Evolutionary conservation across 1,140 invertebrate species (phyloP).

Genomic region (Trichonephila clavata): DNA sequence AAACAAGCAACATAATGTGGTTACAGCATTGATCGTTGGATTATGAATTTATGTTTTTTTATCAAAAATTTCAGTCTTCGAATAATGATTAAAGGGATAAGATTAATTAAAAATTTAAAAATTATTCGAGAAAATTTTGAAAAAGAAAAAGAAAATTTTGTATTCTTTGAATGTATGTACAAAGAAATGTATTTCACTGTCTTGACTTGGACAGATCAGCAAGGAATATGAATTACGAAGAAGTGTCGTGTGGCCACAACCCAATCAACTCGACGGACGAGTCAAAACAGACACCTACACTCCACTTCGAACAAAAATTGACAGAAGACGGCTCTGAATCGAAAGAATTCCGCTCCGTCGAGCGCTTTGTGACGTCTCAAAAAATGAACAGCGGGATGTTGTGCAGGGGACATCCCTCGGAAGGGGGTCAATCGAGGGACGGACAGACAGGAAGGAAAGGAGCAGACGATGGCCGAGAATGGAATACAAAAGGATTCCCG

Average conservation of each 20-base stretch:
- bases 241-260: neutral
- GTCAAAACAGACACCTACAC: neutral
- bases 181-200: no score
- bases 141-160: no score
- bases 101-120: no score
- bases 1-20: no score
- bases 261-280: neutral
- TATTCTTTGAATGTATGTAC: no score
- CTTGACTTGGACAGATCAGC: no score
- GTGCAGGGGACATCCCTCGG: neutral
- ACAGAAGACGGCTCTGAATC: neutral
- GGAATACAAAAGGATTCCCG: conserved; percentile 13
- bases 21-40: no score
- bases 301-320: neutral
- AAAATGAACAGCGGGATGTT: conserved; percentile 10
- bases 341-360: conserved; percentile 1
- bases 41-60: no score
- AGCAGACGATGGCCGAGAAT: neutral
- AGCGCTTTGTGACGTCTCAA: neutral
- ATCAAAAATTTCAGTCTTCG: no score
- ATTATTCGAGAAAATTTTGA: no score
- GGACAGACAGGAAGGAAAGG: conserved; percentile 31
- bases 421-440: conserved; percentile 15
- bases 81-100: no score
- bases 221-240: no score